Evolutionary conservation across 2,113 vertebrate genomes (phyloP).

Genomic region (Hippopotamus amphibius): DNA sequence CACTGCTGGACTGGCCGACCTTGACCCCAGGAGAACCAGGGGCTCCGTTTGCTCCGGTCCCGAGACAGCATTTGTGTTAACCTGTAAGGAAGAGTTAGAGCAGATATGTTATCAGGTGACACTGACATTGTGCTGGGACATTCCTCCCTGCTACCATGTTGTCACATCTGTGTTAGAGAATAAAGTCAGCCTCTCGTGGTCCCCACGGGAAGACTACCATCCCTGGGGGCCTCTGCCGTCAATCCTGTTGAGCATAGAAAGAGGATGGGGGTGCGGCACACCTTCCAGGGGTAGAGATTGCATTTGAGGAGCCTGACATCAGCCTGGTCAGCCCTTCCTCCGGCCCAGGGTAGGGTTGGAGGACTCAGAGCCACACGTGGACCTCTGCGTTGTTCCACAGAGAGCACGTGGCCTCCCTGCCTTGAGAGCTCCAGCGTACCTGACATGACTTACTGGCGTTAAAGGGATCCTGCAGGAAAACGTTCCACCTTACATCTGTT

Average conservation of each 20-base stretch:
- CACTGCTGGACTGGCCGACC: background rate
- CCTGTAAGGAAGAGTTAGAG: background rate
- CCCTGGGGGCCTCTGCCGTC: background rate
- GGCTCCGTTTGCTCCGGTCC: background rate
- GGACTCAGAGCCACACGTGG: background rate
- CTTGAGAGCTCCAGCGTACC: background rate
- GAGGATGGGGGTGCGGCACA: too few relatives aligned
- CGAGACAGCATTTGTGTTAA: fast-evolving
- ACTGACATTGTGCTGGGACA: fast-evolving
- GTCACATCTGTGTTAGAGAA: background rate
- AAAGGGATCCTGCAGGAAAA: background rate
- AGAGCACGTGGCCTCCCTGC: background rate
- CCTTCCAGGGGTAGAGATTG: too few relatives aligned
- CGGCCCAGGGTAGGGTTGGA: fast-evolving
- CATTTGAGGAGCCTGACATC: background rate
- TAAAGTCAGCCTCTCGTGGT: background rate
- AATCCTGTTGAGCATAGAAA: background rate
- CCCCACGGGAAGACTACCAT: background rate
- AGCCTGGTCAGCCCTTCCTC: too few relatives aligned
- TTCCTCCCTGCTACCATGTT: background rate
- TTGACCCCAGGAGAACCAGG: background rate
- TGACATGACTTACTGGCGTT: background rate
- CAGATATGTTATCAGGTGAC: background rate
- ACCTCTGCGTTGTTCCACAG: too few relatives aligned
- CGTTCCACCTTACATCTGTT: background rate